phyloP scores from a whole-genome alignment of 2,888 invertebrate species.

The Drosophila dives region DNA sequence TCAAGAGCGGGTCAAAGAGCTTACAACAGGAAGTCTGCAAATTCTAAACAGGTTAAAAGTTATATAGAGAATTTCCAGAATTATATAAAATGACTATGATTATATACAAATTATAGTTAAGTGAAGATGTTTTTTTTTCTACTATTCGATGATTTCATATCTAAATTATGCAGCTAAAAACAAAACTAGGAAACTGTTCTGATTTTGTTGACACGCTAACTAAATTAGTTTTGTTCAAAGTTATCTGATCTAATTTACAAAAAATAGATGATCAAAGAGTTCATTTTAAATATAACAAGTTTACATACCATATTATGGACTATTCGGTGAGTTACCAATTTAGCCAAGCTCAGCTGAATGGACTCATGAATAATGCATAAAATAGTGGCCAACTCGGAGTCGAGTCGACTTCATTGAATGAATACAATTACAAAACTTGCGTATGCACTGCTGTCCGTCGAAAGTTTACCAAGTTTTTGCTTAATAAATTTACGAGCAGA shows the following conservation, averaged over 20 bases:
- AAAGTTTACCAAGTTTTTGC: constrained; percentile 74
- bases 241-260: constrained; percentile 14
- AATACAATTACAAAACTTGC: constrained; percentile 76
- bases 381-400: constrained; percentile 45
- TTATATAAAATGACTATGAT: neutral
- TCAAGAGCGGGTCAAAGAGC: neutral
- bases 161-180: neutral
- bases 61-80: neutral
- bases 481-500: constrained; percentile 76
- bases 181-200: neutral
- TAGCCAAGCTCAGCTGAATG: constrained; percentile 36
- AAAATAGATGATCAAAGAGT: constrained; percentile 21
- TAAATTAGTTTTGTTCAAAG: neutral
- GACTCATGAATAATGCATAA: constrained; percentile 68
- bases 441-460: constrained; percentile 63
- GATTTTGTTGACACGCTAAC: neutral
- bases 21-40: neutral
- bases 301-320: constrained; percentile 30
- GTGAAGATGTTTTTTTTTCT: neutral
- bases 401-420: constrained; percentile 72
- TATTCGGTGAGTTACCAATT: constrained; percentile 27
- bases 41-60: neutral
- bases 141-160: neutral
- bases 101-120: neutral
- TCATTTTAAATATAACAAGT: constrained; percentile 25